Evolutionary conservation across 2,797 vertebrate species (phyloP).

Genomic region (Pachyuromys duprasi): DNA sequence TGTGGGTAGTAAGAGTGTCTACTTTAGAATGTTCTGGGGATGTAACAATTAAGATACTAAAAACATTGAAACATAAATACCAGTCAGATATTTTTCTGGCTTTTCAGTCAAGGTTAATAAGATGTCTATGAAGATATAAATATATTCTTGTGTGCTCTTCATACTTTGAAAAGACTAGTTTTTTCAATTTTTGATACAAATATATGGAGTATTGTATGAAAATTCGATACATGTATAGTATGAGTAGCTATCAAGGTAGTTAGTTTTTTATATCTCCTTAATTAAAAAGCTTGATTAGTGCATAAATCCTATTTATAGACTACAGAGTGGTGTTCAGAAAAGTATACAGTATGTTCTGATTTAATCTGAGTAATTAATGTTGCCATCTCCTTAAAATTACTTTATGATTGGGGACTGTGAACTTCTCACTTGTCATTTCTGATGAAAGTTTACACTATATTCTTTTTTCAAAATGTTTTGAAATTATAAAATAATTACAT

Average conservation of each 20-base stretch:
- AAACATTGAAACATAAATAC: neutral
- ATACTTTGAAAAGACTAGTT: neutral
- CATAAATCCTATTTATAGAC: neutral
- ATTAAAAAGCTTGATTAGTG: neutral
- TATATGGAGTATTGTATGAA: neutral
- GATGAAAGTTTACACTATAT: neutral
- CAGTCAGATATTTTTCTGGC: neutral
- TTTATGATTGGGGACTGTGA: neutral
- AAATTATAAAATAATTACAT: neutral
- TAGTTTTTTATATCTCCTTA: neutral
- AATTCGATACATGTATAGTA: neutral
- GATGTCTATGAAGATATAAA: neutral
- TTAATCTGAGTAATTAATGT: neutral
- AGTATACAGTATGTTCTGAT: neutral
- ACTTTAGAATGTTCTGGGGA: neutral
- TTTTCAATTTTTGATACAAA: neutral
- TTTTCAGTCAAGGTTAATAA: constrained; percentile 6
- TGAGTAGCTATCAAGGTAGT: neutral
- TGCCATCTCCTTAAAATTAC: neutral
- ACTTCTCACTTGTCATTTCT: neutral
- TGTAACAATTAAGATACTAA: constrained; percentile 13
- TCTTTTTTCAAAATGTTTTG: no score
- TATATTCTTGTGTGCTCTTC: neutral
- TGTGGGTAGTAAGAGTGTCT: neutral
- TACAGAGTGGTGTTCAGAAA: neutral